Percentiles rank a stretch among this genome's conserved stretches.
Conservation (phyloP, 2,888 invertebrate species). For the Megastigmus dorsalis region DNA sequence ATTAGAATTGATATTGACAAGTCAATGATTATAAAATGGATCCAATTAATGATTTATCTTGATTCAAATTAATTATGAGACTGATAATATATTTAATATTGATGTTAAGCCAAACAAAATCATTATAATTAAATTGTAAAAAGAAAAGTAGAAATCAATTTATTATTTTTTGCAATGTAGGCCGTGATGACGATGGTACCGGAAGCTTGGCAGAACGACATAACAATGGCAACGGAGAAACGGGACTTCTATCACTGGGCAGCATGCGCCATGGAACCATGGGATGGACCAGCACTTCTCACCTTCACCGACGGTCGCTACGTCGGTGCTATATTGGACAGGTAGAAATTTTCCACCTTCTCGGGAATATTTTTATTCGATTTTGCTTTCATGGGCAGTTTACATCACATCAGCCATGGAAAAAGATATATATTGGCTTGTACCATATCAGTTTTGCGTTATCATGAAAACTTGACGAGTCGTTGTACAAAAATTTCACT, state of each 20-base stretch:
- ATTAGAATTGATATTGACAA: no score
- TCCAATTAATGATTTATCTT: slow-evolving; percentile 45
- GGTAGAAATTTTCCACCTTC: slow-evolving; percentile 64
- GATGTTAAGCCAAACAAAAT: no score
- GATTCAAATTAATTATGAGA: slow-evolving; percentile 37
- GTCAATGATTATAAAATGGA: slow-evolving; percentile 43
- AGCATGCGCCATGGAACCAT: slow-evolving; percentile 98
- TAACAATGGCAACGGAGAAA: slow-evolving; percentile 93
- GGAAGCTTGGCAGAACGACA: slow-evolving; percentile 98
- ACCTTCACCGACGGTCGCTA: slow-evolving; percentile 99
- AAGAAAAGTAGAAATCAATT: no score
- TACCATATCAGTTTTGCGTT: slow-evolving; percentile 8
- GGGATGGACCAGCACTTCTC: slow-evolving; percentile 98
- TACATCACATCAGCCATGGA: slow-evolving; percentile 41
- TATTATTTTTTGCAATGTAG: slow-evolving; percentile 68
- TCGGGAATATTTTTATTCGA: slow-evolving; percentile 5
- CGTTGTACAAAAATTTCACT: neutral
- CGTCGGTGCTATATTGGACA: slow-evolving; percentile 89
- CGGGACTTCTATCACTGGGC: slow-evolving; percentile 98
- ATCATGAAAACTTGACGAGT: slow-evolving; percentile 33
- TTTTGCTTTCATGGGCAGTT: slow-evolving; percentile 48
- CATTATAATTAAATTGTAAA: no score
- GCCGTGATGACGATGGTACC: slow-evolving; percentile 99
- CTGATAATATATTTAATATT: no score
- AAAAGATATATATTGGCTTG: slow-evolving; percentile 26